phyloP scores from a whole-genome alignment of 2,888 invertebrate genomes.

The Drosophila rellima region DNA sequence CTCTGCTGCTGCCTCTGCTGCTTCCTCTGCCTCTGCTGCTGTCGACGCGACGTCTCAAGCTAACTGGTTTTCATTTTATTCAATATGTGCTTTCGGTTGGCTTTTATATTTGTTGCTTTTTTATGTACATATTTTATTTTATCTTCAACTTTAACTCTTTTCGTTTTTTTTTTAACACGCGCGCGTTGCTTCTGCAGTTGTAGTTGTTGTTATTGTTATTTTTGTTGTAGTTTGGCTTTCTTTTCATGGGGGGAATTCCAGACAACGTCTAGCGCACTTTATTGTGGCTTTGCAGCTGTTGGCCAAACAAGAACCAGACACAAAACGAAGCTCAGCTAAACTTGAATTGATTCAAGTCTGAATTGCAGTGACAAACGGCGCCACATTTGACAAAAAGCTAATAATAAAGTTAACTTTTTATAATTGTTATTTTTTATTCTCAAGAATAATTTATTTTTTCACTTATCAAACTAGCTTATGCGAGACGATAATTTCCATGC shows the following conservation, averaged over 20 bases:
- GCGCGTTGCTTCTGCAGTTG: constrained; percentile 46
- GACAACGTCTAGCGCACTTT: constrained; percentile 51
- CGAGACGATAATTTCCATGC: constrained; percentile 1
- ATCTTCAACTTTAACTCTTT: constrained; percentile 47
- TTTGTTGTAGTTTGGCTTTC: constrained; percentile 63
- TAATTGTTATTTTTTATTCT: constrained; percentile 15
- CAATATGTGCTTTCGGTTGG: constrained; percentile 54
- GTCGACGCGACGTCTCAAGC: constrained; percentile 41
- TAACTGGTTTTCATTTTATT: constrained; percentile 56
- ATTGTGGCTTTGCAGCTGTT: constrained; percentile 30
- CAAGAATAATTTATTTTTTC: constrained; percentile 7
- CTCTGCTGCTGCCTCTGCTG: constrained; percentile 3
- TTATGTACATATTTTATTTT: constrained; percentile 46
- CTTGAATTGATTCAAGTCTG: constrained; percentile 65
- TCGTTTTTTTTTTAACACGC: constrained; percentile 61
- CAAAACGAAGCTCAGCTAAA: constrained; percentile 31
- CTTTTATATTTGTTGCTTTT: constrained; percentile 44
- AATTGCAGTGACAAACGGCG: constrained; percentile 60
- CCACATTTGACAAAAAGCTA: constrained; percentile 41
- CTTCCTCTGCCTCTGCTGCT: constrained; percentile 4
- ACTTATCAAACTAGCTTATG: constrained; percentile 4
- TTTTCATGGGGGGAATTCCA: constrained; percentile 71
- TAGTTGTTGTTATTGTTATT: constrained; percentile 33
- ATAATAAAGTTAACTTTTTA: constrained; percentile 25
- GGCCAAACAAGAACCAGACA: constrained; percentile 33